Percentiles rank a stretch among this genome's conserved stretches.
Evolutionary conservation across 2,888 invertebrate genomes (phyloP).

Genomic region (Seira musarum): DNA sequence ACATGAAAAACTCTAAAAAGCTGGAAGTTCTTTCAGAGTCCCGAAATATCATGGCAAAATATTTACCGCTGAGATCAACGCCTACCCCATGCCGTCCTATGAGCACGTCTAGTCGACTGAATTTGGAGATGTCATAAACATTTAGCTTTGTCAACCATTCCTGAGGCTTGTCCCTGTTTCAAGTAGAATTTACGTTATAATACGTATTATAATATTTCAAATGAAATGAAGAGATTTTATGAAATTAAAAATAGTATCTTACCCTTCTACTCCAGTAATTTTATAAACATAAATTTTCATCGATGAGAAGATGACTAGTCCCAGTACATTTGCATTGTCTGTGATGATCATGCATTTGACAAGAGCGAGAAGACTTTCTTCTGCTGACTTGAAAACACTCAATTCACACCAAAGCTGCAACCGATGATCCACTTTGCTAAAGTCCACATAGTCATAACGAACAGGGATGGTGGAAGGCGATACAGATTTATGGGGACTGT

Average conservation of each 20-base stretch:
- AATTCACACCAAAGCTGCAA: slow-evolving; percentile 67
- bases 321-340: slow-evolving; percentile 54
- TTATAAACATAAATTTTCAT: slow-evolving; percentile 67
- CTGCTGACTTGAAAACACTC: slow-evolving; percentile 64
- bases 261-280: slow-evolving; percentile 68
- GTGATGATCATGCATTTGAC: slow-evolving; percentile 65
- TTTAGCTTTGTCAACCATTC: slow-evolving; percentile 67
- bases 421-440: slow-evolving; percentile 66
- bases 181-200: too few relatives aligned
- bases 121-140: slow-evolving; percentile 62
- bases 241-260: slow-evolving; percentile 21
- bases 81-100: slow-evolving; percentile 69
- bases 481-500: slow-evolving; percentile 38
- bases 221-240: not conserved
- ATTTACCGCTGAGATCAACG: slow-evolving; percentile 67
- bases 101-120: slow-evolving; percentile 65
- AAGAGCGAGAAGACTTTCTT: slow-evolving; percentile 65
- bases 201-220: not conserved
- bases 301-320: slow-evolving; percentile 66
- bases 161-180: slow-evolving; percentile 66
- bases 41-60: slow-evolving; percentile 66
- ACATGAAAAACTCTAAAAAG: slow-evolving; percentile 68
- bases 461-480: slow-evolving; percentile 48
- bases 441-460: slow-evolving; percentile 66
- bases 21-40: slow-evolving; percentile 66